phyloP scores from a whole-genome alignment of 1,140 invertebrate species.

The Drosophila lini region DNA sequence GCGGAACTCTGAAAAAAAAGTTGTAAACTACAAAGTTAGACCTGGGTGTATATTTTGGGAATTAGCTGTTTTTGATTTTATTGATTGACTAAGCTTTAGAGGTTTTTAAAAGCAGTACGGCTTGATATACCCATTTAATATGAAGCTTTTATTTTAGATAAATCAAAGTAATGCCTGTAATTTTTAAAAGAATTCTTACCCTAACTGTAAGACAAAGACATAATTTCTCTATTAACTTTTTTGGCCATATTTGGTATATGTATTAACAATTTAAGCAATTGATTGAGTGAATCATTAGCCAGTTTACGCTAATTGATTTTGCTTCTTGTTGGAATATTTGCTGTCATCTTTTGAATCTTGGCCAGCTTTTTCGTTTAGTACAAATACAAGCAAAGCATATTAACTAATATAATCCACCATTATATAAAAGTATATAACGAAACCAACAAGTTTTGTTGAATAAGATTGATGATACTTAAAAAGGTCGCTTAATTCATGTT shows the following conservation, averaged over 20 bases:
- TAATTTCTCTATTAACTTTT: constrained; percentile 5
- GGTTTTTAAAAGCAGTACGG: not conserved
- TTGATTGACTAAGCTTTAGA: not conserved
- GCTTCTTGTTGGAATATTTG: constrained; percentile 7
- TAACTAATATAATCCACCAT: constrained; percentile 8
- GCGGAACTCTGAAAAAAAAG: not conserved
- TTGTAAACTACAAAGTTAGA: not conserved
- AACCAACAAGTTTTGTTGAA: not conserved
- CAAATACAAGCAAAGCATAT: not conserved
- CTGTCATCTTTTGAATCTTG: constrained; percentile 1
- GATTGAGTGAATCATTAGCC: constrained; percentile 18
- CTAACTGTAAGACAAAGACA: not conserved
- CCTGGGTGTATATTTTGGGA: not conserved
- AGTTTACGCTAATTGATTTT: constrained; percentile 14
- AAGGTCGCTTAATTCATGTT: not conserved
- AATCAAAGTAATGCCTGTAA: not conserved
- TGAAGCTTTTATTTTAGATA: not conserved
- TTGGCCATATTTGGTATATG: not conserved
- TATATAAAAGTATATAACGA: not conserved
- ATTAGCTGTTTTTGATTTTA: not conserved
- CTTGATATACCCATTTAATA: not conserved
- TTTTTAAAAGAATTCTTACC: not conserved
- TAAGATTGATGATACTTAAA: constrained; percentile 17
- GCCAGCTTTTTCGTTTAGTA: not conserved
- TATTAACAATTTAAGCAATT: constrained; percentile 1